Evolutionary conservation across 2,888 invertebrate genomes (phyloP).

Genomic region (Urechis unicinctus): DNA sequence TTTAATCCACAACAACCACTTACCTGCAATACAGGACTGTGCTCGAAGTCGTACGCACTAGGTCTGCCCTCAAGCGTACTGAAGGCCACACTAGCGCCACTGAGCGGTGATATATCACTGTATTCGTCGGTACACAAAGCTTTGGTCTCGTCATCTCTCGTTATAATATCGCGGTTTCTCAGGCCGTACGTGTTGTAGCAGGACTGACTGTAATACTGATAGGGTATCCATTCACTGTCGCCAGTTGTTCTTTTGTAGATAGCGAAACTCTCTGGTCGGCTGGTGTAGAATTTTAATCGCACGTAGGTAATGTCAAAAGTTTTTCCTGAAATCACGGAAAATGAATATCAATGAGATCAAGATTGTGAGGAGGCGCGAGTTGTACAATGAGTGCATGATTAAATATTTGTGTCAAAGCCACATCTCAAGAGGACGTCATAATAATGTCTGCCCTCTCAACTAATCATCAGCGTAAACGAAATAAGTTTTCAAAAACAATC

Average conservation of each 20-base stretch:
- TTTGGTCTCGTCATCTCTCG: conserved; percentile 76
- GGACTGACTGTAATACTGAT: conserved; percentile 66
- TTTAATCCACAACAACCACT: background rate
- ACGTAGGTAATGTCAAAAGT: conserved; percentile 96
- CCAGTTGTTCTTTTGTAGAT: conserved; percentile 70
- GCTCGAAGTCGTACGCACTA: conserved; percentile 85
- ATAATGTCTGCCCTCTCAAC: too few species aligned
- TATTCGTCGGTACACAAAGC: conserved; percentile 98
- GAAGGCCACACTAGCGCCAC: conserved; percentile 76
- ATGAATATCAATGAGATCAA: too few species aligned
- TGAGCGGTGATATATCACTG: conserved; percentile 92
- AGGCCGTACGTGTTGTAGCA: conserved; percentile 87
- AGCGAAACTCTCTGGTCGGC: conserved; percentile 94
- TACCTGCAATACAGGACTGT: conserved; percentile 82
- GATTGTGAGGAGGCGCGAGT: too few species aligned
- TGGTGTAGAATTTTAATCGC: conserved; percentile 85
- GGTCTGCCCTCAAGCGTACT: conserved; percentile 91
- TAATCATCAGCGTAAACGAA: too few species aligned
- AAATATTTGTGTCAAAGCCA: too few species aligned
- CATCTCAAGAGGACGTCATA: too few species aligned
- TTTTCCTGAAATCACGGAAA: conserved; percentile 84
- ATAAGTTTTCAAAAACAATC: too few species aligned
- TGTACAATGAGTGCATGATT: too few species aligned
- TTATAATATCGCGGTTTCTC: conserved; percentile 55
- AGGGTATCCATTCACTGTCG: conserved; percentile 60